phyloP scores from a whole-genome alignment of 1,140 invertebrate genomes.

The Tribolium castaneum region DNA sequence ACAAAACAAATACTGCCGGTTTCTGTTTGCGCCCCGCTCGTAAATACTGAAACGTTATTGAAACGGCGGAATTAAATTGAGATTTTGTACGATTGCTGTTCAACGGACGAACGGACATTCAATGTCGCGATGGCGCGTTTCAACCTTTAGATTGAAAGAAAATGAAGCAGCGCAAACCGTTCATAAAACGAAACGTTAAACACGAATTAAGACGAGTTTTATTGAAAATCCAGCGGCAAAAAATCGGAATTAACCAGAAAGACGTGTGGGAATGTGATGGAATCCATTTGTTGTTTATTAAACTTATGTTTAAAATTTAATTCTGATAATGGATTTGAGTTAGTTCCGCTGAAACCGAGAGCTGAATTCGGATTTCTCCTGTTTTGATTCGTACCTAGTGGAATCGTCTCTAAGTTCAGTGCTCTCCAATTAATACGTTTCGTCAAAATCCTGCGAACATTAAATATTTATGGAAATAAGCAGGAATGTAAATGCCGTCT shows the following conservation, averaged over 20 bases:
- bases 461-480: slow-evolving; percentile 23
- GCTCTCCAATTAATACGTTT: slow-evolving; percentile 6
- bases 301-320: not conserved
- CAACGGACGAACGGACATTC: slow-evolving; percentile 23
- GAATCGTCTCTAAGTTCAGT: not conserved
- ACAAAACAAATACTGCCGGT: slow-evolving; percentile 41
- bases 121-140: slow-evolving; percentile 13
- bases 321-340: not conserved
- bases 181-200: not conserved
- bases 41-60: slow-evolving; percentile 43
- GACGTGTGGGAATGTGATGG: too few relatives aligned
- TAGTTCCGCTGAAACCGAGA: not conserved
- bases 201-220: not conserved
- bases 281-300: not conserved
- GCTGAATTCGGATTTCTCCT: not conserved
- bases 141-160: not conserved
- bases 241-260: too few relatives aligned
- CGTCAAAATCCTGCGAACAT: slow-evolving; percentile 1
- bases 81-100: slow-evolving; percentile 36
- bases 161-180: not conserved
- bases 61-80: slow-evolving; percentile 40
- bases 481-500: not conserved
- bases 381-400: not conserved
- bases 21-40: slow-evolving; percentile 37
- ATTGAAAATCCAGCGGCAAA: too few relatives aligned